These are phyloP conservation scores for Aselliscus stoliczkanus DNA, from an alignment of 2,797 vertebrate genomes.

Conservation along the genomic window DNA sequence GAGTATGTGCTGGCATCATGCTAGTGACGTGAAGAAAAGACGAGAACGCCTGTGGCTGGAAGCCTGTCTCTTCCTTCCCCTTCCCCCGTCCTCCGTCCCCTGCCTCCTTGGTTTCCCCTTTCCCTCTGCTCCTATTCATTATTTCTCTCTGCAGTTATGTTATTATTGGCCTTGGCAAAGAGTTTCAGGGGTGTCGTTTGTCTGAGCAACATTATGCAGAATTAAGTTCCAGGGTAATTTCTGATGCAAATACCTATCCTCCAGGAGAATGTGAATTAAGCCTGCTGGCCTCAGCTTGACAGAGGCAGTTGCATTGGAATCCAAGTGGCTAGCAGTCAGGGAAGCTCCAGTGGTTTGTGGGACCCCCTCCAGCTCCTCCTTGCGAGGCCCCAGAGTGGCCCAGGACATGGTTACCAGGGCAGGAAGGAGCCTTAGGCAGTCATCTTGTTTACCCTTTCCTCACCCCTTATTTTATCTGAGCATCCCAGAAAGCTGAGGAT, in stretches of 20 bases:
- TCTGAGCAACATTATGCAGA: conserved; percentile 72
- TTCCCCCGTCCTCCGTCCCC: background rate
- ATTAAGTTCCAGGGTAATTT: conserved; percentile 76
- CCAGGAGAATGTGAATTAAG: conserved; percentile 56
- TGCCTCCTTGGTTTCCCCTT: background rate
- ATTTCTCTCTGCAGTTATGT: conserved; percentile 64
- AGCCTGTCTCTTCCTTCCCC: background rate
- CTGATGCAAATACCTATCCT: conserved; percentile 70
- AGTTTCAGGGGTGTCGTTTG: conserved; percentile 73
- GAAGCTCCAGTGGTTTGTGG: background rate
- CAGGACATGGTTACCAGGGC: background rate
- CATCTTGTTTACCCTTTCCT: background rate
- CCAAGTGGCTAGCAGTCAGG: background rate
- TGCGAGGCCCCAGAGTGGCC: background rate
- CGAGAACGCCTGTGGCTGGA: background rate
- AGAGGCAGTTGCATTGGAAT: background rate
- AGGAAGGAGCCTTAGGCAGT: background rate
- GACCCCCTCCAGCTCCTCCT: background rate
- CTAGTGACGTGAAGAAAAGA: background rate
- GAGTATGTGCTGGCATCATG: background rate
- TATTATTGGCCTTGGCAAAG: conserved; percentile 73
- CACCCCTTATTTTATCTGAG: background rate
- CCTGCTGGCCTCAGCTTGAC: background rate
- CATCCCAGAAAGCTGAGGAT: background rate
- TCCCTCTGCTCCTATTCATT: conserved; percentile 62